Conservation (phyloP, 2,888 invertebrate genomes). For the Eupithecia subfuscata region DNA sequence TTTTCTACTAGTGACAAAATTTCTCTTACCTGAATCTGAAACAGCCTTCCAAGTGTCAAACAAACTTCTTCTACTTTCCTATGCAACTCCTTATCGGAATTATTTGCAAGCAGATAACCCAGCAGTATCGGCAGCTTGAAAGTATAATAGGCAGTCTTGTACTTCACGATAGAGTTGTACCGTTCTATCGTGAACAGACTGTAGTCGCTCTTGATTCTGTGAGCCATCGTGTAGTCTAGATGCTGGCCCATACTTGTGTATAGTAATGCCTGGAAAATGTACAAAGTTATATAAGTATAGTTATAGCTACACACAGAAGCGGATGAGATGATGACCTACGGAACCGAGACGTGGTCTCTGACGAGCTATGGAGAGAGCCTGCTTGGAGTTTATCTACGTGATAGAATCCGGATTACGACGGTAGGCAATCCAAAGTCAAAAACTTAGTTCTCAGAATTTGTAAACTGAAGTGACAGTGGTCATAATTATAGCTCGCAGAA, state of each 20-base stretch:
- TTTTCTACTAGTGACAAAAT: neutral
- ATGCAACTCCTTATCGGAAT: conserved; percentile 86
- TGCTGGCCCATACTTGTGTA: conserved; percentile 92
- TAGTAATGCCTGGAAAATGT: conserved; percentile 63
- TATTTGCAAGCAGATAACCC: conserved; percentile 91
- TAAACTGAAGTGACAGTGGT: no score
- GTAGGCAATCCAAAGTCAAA: no score
- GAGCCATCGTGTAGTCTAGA: conserved; percentile 88
- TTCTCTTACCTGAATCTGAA: conserved; percentile 91
- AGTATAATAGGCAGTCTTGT: conserved; percentile 95
- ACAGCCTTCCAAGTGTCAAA: conserved; percentile 94
- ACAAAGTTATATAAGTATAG: neutral
- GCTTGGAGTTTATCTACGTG: no score
- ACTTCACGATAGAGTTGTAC: conserved; percentile 92
- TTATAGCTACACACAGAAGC: no score
- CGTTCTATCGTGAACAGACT: conserved; percentile 89
- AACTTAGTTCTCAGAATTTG: no score
- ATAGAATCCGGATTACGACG: no score
- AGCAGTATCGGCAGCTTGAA: conserved; percentile 93
- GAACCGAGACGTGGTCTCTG: no score
- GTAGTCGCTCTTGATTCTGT: conserved; percentile 59
- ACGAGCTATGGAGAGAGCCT: no score
- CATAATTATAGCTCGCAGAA: no score
- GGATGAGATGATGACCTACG: no score
- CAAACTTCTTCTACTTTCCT: conserved; percentile 90